Evolutionary conservation across 2,113 vertebrate genomes (phyloP).

Genomic region (Pedionomus torquatus): DNA sequence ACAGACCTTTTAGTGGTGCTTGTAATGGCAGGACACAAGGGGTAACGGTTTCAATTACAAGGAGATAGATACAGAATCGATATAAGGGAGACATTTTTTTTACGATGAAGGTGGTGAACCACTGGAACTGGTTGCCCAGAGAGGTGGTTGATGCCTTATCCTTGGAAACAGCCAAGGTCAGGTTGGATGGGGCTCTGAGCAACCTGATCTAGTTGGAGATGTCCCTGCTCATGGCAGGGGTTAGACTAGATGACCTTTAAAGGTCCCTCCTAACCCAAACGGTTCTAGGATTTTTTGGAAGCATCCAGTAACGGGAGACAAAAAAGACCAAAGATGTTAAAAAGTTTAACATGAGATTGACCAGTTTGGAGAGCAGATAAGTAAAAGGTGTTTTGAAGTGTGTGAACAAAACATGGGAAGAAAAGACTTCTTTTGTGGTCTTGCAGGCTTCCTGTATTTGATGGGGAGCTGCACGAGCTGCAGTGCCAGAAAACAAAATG

Average conservation of each 20-base stretch:
- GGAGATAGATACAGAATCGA: neutral
- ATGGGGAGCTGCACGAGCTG: neutral
- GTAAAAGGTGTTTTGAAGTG: neutral
- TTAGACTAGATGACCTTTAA: neutral
- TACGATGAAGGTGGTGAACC: accelerated
- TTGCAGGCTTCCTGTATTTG: accelerated
- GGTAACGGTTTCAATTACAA: neutral
- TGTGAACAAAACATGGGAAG: accelerated
- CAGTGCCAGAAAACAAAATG: neutral
- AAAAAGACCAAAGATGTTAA: neutral
- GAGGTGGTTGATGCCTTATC: neutral
- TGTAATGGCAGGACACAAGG: neutral
- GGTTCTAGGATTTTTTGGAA: neutral
- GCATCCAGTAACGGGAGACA: neutral
- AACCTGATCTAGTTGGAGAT: accelerated
- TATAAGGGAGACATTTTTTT: neutral
- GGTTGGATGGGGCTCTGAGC: neutral
- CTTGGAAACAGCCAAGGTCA: neutral
- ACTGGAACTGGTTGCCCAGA: neutral
- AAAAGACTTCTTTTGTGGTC: neutral
- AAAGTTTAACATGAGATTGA: neutral
- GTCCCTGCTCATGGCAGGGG: neutral
- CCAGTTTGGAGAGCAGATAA: neutral
- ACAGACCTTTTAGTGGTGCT: neutral
- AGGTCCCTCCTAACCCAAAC: neutral